These are phyloP conservation scores for Folsomia manolachei DNA, from an alignment of 2,888 invertebrate species.

Conservation along the genomic window DNA sequence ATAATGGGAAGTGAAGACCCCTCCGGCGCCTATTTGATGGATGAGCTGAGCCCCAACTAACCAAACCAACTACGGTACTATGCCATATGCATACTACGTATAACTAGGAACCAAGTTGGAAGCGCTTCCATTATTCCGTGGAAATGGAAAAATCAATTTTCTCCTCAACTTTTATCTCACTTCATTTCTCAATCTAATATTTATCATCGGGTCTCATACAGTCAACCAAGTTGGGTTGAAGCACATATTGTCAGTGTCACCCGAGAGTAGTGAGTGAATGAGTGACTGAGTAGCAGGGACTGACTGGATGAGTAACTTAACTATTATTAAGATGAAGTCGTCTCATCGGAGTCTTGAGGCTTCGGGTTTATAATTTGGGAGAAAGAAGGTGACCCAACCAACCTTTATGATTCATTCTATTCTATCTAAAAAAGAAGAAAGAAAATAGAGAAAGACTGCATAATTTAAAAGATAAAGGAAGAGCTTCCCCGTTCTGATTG, in stretches of 20 bases:
- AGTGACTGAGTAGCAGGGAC: not conserved
- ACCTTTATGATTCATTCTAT: no score
- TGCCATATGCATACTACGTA: no score
- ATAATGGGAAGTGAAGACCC: constrained; percentile 20
- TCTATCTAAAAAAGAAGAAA: not conserved
- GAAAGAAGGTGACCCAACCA: not conserved
- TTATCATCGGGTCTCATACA: constrained; percentile 4
- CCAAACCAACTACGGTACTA: not conserved
- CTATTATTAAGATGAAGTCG: not conserved
- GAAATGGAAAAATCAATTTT: constrained; percentile 22
- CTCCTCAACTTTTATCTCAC: constrained; percentile 7
- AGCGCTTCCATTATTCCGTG: constrained; percentile 9
- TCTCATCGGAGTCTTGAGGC: not conserved
- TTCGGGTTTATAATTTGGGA: not conserved
- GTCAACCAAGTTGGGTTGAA: not conserved
- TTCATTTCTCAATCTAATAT: constrained; percentile 22
- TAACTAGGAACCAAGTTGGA: not conserved
- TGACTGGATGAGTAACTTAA: not conserved
- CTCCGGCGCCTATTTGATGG: constrained; percentile 17
- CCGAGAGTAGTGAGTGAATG: not conserved
- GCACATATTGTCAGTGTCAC: not conserved
- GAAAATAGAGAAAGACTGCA: not conserved
- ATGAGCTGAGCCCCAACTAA: constrained; percentile 14
- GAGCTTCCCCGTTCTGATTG: not conserved
- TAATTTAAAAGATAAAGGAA: not conserved